These are phyloP conservation scores for Pseudobourletiella spinata DNA, from an alignment of 1,140 invertebrate species.

Conservation along the genomic window DNA sequence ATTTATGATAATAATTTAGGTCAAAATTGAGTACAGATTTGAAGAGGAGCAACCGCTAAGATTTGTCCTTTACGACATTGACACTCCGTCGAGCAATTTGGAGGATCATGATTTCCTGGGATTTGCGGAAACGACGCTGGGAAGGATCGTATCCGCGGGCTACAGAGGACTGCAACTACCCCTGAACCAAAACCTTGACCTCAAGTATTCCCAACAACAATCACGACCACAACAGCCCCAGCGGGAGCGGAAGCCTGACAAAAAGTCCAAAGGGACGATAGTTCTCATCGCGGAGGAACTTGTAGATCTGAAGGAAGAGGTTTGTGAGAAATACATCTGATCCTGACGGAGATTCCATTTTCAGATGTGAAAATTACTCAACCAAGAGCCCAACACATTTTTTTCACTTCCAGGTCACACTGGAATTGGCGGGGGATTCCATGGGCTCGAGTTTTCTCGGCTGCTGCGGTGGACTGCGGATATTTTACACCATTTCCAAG, in stretches of 20 bases:
- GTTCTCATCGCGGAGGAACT: constrained; percentile 27
- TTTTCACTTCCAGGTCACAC: neutral
- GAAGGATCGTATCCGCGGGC: constrained; percentile 43
- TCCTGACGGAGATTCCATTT: too few relatives aligned
- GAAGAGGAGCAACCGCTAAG: constrained; percentile 47
- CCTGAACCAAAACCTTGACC: neutral
- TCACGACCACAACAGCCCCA: too few relatives aligned
- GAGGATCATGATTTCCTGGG: constrained; percentile 52
- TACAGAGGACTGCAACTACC: constrained; percentile 23
- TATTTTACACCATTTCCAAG: constrained; percentile 48
- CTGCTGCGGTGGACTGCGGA: constrained; percentile 41
- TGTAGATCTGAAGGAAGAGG: constrained; percentile 30
- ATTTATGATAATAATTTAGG: too few relatives aligned
- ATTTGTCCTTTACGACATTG: constrained; percentile 40
- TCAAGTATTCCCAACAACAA: neutral
- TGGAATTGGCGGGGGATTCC: constrained; percentile 5
- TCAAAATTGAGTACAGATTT: constrained; percentile 39
- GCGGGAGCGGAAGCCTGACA: neutral
- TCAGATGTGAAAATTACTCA: too few relatives aligned
- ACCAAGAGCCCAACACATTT: too few relatives aligned
- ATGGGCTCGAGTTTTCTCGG: constrained; percentile 23
- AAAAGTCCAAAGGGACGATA: constrained; percentile 17
- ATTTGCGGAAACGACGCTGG: constrained; percentile 45
- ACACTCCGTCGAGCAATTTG: constrained; percentile 44
- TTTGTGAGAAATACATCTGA: constrained; percentile 1